These are phyloP conservation scores for Zoroaster sp. DNA, from an alignment of 53 echinoderm and acorn worm genomes.

Conservation along the genomic window DNA sequence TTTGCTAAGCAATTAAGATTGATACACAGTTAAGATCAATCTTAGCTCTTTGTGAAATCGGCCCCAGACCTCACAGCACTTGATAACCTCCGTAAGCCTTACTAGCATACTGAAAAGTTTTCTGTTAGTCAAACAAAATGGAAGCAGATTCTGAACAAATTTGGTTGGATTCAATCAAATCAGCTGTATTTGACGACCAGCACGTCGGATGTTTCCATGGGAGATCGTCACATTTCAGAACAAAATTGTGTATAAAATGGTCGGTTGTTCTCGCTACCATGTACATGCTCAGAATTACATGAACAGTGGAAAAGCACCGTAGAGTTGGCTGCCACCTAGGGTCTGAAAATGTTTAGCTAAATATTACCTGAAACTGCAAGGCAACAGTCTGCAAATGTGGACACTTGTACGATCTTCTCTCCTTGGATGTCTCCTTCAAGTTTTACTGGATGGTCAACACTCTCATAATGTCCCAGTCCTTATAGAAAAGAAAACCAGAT, in stretches of 20 bases:
- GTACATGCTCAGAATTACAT: too few relatives aligned
- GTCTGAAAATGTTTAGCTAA: background rate
- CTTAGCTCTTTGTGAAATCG: too few relatives aligned
- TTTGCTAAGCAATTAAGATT: too few relatives aligned
- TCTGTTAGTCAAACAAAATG: background rate
- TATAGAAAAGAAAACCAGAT: too few relatives aligned
- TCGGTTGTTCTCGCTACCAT: too few relatives aligned
- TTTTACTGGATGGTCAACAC: constrained; percentile 46
- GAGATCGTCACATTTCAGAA: too few relatives aligned
- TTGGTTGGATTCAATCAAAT: background rate
- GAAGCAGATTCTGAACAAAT: background rate
- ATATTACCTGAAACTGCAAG: constrained; percentile 94
- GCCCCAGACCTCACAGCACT: too few relatives aligned
- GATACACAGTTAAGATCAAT: too few relatives aligned
- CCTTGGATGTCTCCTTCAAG: constrained; percentile 84
- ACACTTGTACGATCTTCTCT: constrained; percentile 70
- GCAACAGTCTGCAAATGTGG: constrained; percentile 94
- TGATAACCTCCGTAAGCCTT: background rate
- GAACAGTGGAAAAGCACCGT: background rate
- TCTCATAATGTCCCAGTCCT: constrained; percentile 88
- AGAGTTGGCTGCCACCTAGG: background rate
- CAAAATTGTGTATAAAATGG: too few relatives aligned
- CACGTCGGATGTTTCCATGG: too few relatives aligned
- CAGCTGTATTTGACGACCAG: background rate
- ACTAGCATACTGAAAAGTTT: background rate